Percentiles rank a stretch among this genome's conserved stretches.
These are phyloP conservation scores for Hozukius guyotensis DNA, from an alignment of 2,797 vertebrate species.

Conservation along the genomic window DNA sequence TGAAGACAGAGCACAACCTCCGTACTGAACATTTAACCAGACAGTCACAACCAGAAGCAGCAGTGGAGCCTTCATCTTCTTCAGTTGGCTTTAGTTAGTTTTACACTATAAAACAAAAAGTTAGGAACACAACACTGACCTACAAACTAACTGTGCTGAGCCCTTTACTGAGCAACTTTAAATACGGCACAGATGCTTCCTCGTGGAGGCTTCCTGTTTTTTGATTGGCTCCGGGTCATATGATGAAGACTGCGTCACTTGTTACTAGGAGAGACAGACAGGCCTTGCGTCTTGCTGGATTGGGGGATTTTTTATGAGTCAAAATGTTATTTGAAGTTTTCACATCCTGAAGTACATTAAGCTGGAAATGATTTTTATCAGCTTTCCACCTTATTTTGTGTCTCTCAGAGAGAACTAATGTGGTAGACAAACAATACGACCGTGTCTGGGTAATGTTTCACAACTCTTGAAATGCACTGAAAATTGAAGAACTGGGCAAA, in stretches of 20 bases:
- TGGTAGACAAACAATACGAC: neutral
- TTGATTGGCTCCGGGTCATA: conserved; percentile 65
- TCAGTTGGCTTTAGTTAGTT: neutral
- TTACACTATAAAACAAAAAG: rapidly evolving
- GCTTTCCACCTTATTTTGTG: neutral
- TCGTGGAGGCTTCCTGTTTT: neutral
- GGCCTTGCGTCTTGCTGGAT: rapidly evolving
- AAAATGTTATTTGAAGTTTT: neutral
- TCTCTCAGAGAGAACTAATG: neutral
- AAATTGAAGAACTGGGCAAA: neutral
- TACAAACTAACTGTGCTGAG: neutral
- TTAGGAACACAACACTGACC: rapidly evolving
- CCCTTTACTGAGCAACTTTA: conserved; percentile 4
- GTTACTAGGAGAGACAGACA: conserved; percentile 14
- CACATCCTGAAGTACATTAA: neutral
- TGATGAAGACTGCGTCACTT: conserved; percentile 50
- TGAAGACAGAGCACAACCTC: neutral
- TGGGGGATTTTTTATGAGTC: rapidly evolving
- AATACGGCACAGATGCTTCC: conserved; percentile 18
- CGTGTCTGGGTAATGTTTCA: neutral
- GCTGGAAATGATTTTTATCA: neutral
- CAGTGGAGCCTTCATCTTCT: conserved; percentile 61
- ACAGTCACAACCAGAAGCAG: conserved; percentile 47
- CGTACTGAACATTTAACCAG: neutral
- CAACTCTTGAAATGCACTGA: neutral